These are phyloP conservation scores for Cyphomyrus discorhynchus DNA, from an alignment of 2,113 vertebrate genomes.

Conservation along the genomic window DNA sequence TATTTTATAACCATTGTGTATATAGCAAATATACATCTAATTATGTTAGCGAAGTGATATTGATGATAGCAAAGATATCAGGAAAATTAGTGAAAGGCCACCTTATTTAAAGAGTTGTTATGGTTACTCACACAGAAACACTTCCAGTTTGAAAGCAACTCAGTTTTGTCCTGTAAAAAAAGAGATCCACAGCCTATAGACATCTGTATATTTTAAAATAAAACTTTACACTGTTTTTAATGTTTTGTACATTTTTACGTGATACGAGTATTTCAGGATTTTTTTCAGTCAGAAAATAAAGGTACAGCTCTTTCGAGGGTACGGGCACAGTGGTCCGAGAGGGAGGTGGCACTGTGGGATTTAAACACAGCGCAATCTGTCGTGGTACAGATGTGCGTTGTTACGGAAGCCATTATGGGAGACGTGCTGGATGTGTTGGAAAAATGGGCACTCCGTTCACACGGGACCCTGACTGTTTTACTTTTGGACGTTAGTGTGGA, in stretches of 20 bases:
- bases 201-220: constrained; percentile 42
- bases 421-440: constrained; percentile 20
- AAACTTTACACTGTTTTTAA: constrained; percentile 74
- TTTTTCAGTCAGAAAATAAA: constrained; percentile 83
- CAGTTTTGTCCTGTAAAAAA: constrained; percentile 19
- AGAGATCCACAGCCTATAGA: constrained; percentile 69
- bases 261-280: constrained; percentile 85
- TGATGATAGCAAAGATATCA: neutral
- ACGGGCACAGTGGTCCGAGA: constrained; percentile 47
- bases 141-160: constrained; percentile 25
- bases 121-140: constrained; percentile 7
- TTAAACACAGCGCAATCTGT: constrained; percentile 63
- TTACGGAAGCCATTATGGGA: constrained; percentile 22
- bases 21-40: neutral
- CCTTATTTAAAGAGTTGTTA: neutral
- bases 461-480: neutral
- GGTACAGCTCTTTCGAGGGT: constrained; percentile 57
- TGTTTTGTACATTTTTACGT: constrained; percentile 88
- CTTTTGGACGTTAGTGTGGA: neutral
- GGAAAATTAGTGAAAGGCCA: neutral
- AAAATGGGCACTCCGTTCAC: neutral
- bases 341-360: constrained; percentile 49
- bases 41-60: neutral
- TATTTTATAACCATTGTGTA: neutral
- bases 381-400: constrained; percentile 50